phyloP scores from a whole-genome alignment of 2,888 invertebrate genomes.

The Mythimna impura region DNA sequence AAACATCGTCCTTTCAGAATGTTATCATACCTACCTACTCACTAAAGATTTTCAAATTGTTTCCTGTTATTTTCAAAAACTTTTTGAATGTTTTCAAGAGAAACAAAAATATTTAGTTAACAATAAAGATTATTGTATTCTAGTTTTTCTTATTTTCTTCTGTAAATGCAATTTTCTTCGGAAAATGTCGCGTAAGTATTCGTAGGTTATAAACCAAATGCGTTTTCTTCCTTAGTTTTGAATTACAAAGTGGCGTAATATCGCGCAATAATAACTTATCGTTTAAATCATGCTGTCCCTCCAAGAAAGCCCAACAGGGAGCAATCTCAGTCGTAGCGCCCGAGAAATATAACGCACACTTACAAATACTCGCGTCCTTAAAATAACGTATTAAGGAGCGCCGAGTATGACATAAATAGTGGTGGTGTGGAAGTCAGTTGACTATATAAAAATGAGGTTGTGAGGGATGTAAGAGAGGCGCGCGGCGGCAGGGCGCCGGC shows the following conservation, averaged over 20 bases:
- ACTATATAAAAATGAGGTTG: conserved; percentile 89
- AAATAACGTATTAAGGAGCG: conserved; percentile 88
- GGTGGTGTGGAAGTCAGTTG: conserved; percentile 89
- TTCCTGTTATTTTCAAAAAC: background rate
- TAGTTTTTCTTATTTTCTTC: background rate
- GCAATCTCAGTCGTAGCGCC: conserved; percentile 76
- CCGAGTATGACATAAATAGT: conserved; percentile 89
- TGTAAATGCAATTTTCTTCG: background rate
- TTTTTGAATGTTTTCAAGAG: background rate
- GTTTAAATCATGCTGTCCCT: conserved; percentile 76
- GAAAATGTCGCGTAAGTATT: background rate
- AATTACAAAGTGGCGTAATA: conserved; percentile 52
- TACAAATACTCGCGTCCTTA: conserved; percentile 85
- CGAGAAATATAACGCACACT: conserved; percentile 82
- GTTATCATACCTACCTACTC: background rate
- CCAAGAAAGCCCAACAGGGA: conserved; percentile 75
- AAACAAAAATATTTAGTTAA: background rate
- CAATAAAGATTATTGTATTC: background rate
- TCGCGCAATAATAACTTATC: conserved; percentile 71
- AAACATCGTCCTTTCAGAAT: background rate
- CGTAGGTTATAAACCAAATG: conserved; percentile 5
- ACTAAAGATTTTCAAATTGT: too few species aligned
- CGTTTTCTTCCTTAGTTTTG: conserved; percentile 29
- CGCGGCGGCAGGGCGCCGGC: conserved; percentile 88
- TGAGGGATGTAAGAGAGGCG: conserved; percentile 81